A percentile compares a stretch with the other conserved stretches of the same genome.
Conservation (phyloP, 2,797 vertebrate species). For the Brachymystax lenok region DNA sequence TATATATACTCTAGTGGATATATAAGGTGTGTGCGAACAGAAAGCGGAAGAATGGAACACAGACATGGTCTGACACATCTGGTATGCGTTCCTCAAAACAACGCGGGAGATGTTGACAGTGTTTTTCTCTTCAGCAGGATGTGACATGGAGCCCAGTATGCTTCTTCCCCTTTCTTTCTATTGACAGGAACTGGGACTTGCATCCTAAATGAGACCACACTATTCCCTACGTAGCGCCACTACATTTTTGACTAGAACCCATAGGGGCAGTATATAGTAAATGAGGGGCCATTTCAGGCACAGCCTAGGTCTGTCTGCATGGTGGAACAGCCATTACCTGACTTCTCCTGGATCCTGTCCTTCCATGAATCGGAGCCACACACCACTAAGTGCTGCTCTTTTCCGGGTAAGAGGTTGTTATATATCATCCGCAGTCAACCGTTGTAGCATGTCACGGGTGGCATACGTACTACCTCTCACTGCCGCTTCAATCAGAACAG, state of each 20-base stretch:
- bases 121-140: too few species aligned
- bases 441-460: conserved; percentile 13
- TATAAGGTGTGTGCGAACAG: too few species aligned
- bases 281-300: too few species aligned
- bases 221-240: not conserved
- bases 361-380: conserved; percentile 20
- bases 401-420: conserved; percentile 32
- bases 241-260: not conserved
- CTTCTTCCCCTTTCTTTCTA: too few species aligned
- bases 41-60: too few species aligned
- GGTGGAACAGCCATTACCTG: conserved; percentile 15
- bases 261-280: not conserved
- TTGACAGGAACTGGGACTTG: too few species aligned
- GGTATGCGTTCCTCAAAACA: too few species aligned
- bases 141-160: too few species aligned
- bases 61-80: too few species aligned
- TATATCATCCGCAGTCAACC: conserved; percentile 36
- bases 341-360: conserved; percentile 10
- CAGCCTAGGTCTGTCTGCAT: not conserved
- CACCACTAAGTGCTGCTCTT: conserved; percentile 40
- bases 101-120: too few species aligned
- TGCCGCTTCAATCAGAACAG: conserved; percentile 11
- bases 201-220: too few species aligned
- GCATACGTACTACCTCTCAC: conserved; percentile 24
- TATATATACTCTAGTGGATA: too few species aligned